Conservation (phyloP, 2,888 invertebrate genomes). For the Caenorhabditis macrosperma region DNA sequence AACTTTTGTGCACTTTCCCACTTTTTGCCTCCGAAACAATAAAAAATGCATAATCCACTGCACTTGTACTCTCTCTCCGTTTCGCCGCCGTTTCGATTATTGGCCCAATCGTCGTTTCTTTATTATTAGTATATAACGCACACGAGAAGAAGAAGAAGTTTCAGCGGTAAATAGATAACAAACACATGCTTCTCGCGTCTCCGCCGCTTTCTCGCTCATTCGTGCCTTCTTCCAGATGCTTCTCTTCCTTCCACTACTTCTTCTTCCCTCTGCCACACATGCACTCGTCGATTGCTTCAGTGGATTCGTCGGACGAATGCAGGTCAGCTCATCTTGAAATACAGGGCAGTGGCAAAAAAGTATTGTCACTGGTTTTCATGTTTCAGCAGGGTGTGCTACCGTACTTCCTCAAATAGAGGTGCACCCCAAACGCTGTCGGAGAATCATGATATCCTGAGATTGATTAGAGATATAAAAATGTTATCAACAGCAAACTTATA, state of each 20-base stretch:
- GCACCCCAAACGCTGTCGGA: no score
- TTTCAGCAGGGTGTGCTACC: no score
- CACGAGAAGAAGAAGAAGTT: not conserved
- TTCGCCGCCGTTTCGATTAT: constrained; percentile 22
- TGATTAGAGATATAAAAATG: no score
- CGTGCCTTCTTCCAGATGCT: constrained; percentile 33
- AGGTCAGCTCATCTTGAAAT: constrained; percentile 54
- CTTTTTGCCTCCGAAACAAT: constrained; percentile 4
- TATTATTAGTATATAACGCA: constrained; percentile 8
- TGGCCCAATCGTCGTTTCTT: constrained; percentile 35
- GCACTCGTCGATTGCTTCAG: constrained; percentile 65
- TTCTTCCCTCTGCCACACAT: constrained; percentile 32
- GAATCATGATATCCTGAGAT: no score
- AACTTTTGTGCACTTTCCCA: not conserved
- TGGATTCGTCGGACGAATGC: constrained; percentile 70
- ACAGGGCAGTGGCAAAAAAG: no score
- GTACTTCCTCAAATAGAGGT: no score
- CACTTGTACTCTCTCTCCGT: not conserved
- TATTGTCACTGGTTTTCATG: no score
- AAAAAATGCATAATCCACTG: constrained; percentile 6
- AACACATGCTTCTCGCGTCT: constrained; percentile 36
- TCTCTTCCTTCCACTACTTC: constrained; percentile 14
- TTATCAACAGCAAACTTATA: no score
- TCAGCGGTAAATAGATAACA: constrained; percentile 47
- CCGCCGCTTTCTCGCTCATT: constrained; percentile 4